These are phyloP conservation scores for Gymnarchus niloticus DNA, from an alignment of 2,113 vertebrate genomes.

Conservation along the genomic window DNA sequence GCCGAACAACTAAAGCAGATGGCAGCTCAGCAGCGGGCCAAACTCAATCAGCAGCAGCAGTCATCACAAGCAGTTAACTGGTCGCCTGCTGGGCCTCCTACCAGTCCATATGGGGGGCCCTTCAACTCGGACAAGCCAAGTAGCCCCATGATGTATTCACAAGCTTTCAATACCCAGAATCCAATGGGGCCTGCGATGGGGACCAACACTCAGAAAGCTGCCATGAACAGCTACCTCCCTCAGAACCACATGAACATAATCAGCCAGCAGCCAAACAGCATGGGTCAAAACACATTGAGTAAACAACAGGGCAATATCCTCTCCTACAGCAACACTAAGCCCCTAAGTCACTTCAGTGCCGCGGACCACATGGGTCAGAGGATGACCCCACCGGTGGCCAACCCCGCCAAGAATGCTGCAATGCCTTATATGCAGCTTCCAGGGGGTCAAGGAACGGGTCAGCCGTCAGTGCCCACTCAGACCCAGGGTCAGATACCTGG, in stretches of 20 bases:
- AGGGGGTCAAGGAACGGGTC: slow-evolving; percentile 48
- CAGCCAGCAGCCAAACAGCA: slow-evolving; percentile 77
- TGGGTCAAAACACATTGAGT: slow-evolving; percentile 76
- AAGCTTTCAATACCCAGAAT: slow-evolving; percentile 92
- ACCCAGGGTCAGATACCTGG: slow-evolving; percentile 69
- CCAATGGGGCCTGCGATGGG: slow-evolving; percentile 85
- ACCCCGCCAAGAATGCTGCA: slow-evolving; percentile 79
- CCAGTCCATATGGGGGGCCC: slow-evolving; percentile 83
- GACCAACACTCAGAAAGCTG: slow-evolving; percentile 83
- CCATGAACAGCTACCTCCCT: slow-evolving; percentile 98
- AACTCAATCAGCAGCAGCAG: slow-evolving; percentile 80
- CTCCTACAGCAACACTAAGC: slow-evolving; percentile 95
- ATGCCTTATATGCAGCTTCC: slow-evolving; percentile 81
- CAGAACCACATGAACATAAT: slow-evolving; percentile 91
- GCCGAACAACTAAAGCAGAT: slow-evolving; percentile 97
- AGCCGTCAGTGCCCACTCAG: slow-evolving; percentile 49
- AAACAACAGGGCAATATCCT: slow-evolving; percentile 81
- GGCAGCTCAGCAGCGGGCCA: slow-evolving; percentile 84
- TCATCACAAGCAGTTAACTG: slow-evolving; percentile 71
- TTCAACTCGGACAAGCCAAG: slow-evolving; percentile 95
- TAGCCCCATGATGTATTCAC: slow-evolving; percentile 98
- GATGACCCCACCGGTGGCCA: slow-evolving; percentile 86
- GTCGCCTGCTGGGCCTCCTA: slow-evolving; percentile 88
- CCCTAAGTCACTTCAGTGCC: slow-evolving; percentile 85
- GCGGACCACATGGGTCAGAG: slow-evolving; percentile 82